Conservation (phyloP, 2,797 vertebrate species). For the Gadopsis bispinosus region DNA sequence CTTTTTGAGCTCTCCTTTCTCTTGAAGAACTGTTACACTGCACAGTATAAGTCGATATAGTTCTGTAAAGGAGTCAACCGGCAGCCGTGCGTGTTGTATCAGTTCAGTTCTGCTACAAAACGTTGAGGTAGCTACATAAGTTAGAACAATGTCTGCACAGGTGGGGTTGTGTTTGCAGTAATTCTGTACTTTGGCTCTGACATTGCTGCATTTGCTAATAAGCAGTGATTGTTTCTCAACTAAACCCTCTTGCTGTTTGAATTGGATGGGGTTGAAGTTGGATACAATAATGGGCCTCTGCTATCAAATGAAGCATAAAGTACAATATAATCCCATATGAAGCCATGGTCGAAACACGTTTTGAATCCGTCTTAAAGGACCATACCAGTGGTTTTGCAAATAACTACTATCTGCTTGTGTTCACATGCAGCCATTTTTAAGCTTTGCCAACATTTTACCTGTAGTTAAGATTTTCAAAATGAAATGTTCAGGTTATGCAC, state of each 20-base stretch:
- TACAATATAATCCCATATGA: background rate
- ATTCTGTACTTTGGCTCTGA: background rate
- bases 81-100: background rate
- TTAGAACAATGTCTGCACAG: background rate
- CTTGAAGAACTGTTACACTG: background rate
- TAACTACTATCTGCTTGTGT: too few relatives aligned
- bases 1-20: background rate
- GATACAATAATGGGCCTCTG: too few relatives aligned
- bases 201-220: too few relatives aligned
- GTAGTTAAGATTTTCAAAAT: too few relatives aligned
- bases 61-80: background rate
- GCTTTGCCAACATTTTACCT: too few relatives aligned
- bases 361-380: background rate
- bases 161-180: background rate
- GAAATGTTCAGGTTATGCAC: too few relatives aligned
- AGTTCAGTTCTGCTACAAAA: background rate
- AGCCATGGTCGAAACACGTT: background rate
- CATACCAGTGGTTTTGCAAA: background rate
- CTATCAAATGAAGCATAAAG: too few relatives aligned
- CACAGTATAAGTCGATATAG: background rate
- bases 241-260: background rate
- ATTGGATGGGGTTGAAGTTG: background rate
- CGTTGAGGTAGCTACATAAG: background rate
- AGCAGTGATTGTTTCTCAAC: background rate
- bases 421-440: too few relatives aligned